Percentiles rank a stretch among this genome's conserved stretches.
These are phyloP conservation scores for Glyphotaelius pellucidus DNA, from an alignment of 2,888 invertebrate species.

Conservation along the genomic window DNA sequence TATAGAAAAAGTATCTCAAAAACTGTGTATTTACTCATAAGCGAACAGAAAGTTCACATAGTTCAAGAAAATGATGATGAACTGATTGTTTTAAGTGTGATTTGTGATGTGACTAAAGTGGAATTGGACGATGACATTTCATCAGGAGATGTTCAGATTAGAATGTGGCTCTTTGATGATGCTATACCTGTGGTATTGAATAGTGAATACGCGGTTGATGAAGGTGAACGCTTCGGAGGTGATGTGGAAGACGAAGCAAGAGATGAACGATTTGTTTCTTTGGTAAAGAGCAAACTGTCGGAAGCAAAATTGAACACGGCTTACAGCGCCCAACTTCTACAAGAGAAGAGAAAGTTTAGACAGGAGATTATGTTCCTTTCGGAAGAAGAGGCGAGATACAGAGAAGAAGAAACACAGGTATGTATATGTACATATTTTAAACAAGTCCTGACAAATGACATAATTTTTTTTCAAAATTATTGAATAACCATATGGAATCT, in stretches of 20 bases:
- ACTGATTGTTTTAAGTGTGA: slow-evolving; percentile 44
- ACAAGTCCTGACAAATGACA: too few relatives aligned
- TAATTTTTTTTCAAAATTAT: too few relatives aligned
- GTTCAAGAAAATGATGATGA: slow-evolving; percentile 29
- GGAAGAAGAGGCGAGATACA: slow-evolving; percentile 54
- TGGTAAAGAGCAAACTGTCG: slow-evolving; percentile 55
- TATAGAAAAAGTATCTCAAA: background rate
- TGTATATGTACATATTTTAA: background rate
- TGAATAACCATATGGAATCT: too few relatives aligned
- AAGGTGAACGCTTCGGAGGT: slow-evolving; percentile 29
- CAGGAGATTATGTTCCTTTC: slow-evolving; percentile 52
- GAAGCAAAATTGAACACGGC: slow-evolving; percentile 62
- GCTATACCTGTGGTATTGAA: slow-evolving; percentile 56
- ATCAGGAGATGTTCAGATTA: slow-evolving; percentile 51
- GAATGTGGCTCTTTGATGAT: slow-evolving; percentile 60
- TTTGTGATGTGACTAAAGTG: slow-evolving; percentile 56
- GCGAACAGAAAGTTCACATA: slow-evolving; percentile 29
- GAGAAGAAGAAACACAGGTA: slow-evolving; percentile 40
- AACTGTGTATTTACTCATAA: slow-evolving; percentile 29
- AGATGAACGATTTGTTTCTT: slow-evolving; percentile 54
- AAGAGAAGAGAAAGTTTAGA: slow-evolving; percentile 57
- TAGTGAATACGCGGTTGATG: slow-evolving; percentile 41
- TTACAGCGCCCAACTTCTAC: slow-evolving; percentile 41
- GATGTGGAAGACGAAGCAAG: slow-evolving; percentile 28
- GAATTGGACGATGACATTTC: slow-evolving; percentile 50